Percentiles rank a stretch among this genome's conserved stretches.
phyloP scores from a whole-genome alignment of 2,888 invertebrate species.

The Agrotis ipsilon region DNA sequence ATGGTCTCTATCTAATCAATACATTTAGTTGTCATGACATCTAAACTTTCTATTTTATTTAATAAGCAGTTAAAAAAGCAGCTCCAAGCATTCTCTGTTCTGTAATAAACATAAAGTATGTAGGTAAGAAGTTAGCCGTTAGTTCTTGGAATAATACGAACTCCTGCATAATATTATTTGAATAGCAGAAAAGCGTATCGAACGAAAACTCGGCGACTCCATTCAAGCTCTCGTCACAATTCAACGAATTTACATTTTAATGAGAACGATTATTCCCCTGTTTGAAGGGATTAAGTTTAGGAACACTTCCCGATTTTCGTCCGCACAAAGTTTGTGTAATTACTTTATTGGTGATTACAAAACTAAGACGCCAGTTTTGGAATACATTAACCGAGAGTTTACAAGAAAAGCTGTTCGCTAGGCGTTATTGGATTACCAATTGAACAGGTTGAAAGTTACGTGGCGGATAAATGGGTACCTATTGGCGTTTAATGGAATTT shows the following conservation, averaged over 20 bases:
- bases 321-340: conserved; percentile 76
- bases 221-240: conserved; percentile 79
- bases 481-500: conserved; percentile 55
- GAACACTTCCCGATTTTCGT: conserved; percentile 76
- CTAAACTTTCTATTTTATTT: too few relatives aligned
- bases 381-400: conserved; percentile 72
- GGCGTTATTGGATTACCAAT: conserved; percentile 70
- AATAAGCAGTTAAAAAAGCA: background rate
- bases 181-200: conserved; percentile 76
- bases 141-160: conserved; percentile 68
- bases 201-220: conserved; percentile 77
- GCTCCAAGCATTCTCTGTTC: conserved; percentile 57
- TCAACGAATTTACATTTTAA: conserved; percentile 84
- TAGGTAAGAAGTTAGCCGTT: conserved; percentile 73
- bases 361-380: conserved; percentile 73
- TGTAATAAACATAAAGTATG: conserved; percentile 76
- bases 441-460: conserved; percentile 66
- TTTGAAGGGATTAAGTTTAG: conserved; percentile 83
- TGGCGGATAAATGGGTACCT: conserved; percentile 60
- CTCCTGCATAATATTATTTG: conserved; percentile 83
- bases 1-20: too few relatives aligned
- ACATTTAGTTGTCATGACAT: too few relatives aligned
- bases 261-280: conserved; percentile 86
- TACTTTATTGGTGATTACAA: conserved; percentile 79
- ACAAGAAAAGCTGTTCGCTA: conserved; percentile 68